Base-by-base conservation (phyloP, 2,113 vertebrate species). In the Tetrax tetrax region DNA sequence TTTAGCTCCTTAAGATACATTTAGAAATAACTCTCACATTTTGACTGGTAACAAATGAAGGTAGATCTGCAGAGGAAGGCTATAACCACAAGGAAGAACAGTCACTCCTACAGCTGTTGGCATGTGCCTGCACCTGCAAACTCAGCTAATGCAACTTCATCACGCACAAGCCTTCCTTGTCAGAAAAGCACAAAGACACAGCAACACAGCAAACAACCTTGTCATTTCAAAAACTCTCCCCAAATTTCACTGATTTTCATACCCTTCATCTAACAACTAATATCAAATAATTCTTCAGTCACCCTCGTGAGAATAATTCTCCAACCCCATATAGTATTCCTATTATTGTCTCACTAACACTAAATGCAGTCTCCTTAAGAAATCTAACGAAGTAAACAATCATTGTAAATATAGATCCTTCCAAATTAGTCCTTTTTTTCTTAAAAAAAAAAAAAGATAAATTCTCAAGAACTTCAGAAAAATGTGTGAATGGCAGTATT, bases 151-250 rank as follows among this genome's bases (percentile, higher is more conserved):
- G 57, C 10, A 54, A 19, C 31, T 19, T 64, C 79, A 77, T 11
- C 0, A 0, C 33, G 54, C 25, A 59, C 25, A 54, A 75, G 28
- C 15, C 11, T 76, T 8, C 25, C 28, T 41, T 56, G 17, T 33
- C 66, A 77, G 71, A 77, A 47, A 66, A 81, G 59, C 76, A n/a
- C 83, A 84, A 83, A 79, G 47, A 27, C 21, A 53, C 29, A 89
- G 60, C 51, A 85, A 60, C 12, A 45, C 10, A 71, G 31, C 13
- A 96, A 87, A 56, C 28, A n/a, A 22, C 31, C 33, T 43, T 41
- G 7, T 12, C 15, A 25, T 47, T 70, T 69, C 54, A 69, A 57
- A 83, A 4, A 14, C 19, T 4, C n/a, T n/a, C 23, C 27, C 8
- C 38, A 65, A 56, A 69, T 48, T 51, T 45, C 22, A 37, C n/a